Evolutionary conservation across 2,797 vertebrate genomes (phyloP).

Genomic region (Ptychobarbus kaznakovi): DNA sequence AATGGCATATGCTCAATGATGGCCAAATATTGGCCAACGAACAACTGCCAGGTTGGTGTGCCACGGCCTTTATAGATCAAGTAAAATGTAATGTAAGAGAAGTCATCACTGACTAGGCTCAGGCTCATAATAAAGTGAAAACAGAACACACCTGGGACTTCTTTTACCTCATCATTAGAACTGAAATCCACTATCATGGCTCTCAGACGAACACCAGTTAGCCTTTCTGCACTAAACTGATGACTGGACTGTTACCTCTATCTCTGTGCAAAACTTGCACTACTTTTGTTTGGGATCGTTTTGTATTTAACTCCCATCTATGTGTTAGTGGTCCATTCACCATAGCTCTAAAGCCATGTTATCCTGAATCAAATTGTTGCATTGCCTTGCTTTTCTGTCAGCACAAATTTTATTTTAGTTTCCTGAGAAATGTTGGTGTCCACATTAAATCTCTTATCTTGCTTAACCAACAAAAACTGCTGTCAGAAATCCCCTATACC

Average conservation of each 20-base stretch:
- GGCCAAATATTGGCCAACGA: neutral
- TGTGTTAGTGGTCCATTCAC: neutral
- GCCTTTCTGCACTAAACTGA: neutral
- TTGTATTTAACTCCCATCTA: neutral
- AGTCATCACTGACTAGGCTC: neutral
- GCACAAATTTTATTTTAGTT: neutral
- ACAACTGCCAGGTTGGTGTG: neutral
- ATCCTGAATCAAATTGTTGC: neutral
- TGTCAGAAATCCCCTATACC: neutral
- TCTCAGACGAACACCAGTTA: neutral
- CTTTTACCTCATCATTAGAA: neutral
- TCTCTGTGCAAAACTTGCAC: neutral
- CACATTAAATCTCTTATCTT: neutral
- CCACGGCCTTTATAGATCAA: neutral
- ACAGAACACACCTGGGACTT: neutral
- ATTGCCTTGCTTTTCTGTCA: neutral
- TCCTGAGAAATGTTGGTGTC: neutral
- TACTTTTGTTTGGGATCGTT: neutral
- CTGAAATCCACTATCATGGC: neutral
- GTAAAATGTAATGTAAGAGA: neutral
- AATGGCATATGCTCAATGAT: neutral
- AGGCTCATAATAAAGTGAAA: neutral
- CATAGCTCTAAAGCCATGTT: neutral
- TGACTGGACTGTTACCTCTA: neutral
- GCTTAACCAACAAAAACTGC: constrained; percentile 7